Evolutionary conservation across 92 coral and sea anemone genomes (phyloP), one percentile per base, ranked within the genome.

Genomic region (Phenganax stokvisi): DNA sequence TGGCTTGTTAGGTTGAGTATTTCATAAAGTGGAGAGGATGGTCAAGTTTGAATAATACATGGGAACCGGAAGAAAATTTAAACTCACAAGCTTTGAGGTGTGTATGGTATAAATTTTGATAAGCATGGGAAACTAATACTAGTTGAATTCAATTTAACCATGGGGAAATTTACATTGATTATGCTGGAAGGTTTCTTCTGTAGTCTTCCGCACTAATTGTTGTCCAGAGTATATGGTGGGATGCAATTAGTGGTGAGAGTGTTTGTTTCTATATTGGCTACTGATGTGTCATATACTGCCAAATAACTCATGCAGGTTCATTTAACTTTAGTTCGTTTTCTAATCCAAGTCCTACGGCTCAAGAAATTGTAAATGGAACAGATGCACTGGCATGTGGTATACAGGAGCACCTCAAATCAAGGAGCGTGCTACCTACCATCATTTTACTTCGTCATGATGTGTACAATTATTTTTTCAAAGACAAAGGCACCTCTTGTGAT

Each of bases 331-430:
- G 25, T 20, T 20, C 25, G 25, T 20, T 20, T 20, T 20, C 25
- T 20, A 20, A 20, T 20, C 25, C 25, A 20, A 20, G 25, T 20
- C 25, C 25, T 20, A 20, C 25, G 25, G 25, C 25, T 20, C 25
- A 20, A 20, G 25, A 20, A 20, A 20, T 20, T 20, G 25, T 20
- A 20, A 20, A 20, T 20, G 25, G 25, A 20, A 20, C 25, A 13
- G 87, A 84, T 8, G 76, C 83, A 2, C 68, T 84, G 9, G 81
- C 75, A 20, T 64, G 68, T 76, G 83, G 44, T 6, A 0, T 84
- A 3, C 30, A 65, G 27, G 87, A 84, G 64, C 83, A 76, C 54
- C 77, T 77, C 10, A 57, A 67, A 51, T 84, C 83, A 2, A 84
- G 72, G 56, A 84, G 78, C 28, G 3, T 7, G 0, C 44, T 67